These are phyloP conservation scores for Gorsachius magnificus DNA, from an alignment of 2,797 vertebrate genomes.

Conservation along the genomic window DNA sequence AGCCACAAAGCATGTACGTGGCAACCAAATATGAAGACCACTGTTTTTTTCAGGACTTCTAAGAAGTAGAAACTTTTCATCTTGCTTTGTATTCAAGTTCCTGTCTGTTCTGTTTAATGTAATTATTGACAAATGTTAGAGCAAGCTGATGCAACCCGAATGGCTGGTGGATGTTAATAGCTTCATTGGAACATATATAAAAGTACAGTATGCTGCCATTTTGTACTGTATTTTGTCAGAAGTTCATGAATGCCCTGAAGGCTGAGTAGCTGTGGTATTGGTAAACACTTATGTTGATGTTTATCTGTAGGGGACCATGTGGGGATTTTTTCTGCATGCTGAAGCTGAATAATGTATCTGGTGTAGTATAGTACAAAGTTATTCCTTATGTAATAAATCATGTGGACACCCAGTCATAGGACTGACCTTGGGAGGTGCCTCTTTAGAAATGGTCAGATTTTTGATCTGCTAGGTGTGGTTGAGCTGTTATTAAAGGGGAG, in stretches of 20 bases:
- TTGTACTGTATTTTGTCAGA: neutral
- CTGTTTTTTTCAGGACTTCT: neutral
- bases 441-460: neutral
- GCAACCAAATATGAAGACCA: neutral
- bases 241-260: neutral
- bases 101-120: neutral
- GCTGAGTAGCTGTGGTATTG: neutral
- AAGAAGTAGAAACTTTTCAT: neutral
- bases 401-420: neutral
- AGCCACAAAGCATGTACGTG: accelerated
- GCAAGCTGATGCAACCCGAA: neutral
- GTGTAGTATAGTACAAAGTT: neutral
- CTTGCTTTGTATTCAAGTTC: neutral
- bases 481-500: neutral
- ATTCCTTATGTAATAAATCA: neutral
- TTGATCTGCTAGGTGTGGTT: neutral
- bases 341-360: neutral
- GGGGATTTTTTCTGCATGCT: neutral
- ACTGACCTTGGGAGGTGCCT: neutral
- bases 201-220: neutral
- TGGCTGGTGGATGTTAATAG: neutral
- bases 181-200: neutral
- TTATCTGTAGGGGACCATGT: neutral
- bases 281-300: accelerated
- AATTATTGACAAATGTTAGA: neutral